These are phyloP conservation scores for Struthidea cinerea DNA, from an alignment of 2,113 vertebrate species.

Conservation along the genomic window DNA sequence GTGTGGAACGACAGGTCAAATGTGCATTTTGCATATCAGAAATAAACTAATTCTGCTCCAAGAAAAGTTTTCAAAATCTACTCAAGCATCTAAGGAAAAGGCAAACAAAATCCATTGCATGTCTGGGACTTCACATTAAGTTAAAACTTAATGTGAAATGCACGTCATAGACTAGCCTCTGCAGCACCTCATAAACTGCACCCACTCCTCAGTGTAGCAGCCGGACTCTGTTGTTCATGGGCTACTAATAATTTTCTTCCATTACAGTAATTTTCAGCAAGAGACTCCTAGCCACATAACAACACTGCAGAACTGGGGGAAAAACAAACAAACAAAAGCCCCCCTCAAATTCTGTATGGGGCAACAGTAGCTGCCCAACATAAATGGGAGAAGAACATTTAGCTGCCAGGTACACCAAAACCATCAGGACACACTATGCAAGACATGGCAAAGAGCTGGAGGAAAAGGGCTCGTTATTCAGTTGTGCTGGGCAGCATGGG, in stretches of 20 bases:
- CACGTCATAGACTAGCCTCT: neutral
- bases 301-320: neutral
- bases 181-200: neutral
- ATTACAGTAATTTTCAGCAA: neutral
- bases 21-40: neutral
- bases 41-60: neutral
- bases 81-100: neutral
- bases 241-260: neutral
- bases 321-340: no score
- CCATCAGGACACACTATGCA: neutral
- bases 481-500: neutral
- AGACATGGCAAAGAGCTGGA: neutral
- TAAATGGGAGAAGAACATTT: neutral
- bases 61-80: neutral
- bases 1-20: rapidly evolving
- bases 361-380: neutral
- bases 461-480: neutral
- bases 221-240: neutral
- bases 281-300: neutral
- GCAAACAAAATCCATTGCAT: neutral
- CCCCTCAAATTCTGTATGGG: neutral
- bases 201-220: neutral
- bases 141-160: neutral
- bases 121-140: neutral
- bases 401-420: neutral